Conservation (phyloP, 2,113 vertebrate species). For the Isichthys henryi region DNA sequence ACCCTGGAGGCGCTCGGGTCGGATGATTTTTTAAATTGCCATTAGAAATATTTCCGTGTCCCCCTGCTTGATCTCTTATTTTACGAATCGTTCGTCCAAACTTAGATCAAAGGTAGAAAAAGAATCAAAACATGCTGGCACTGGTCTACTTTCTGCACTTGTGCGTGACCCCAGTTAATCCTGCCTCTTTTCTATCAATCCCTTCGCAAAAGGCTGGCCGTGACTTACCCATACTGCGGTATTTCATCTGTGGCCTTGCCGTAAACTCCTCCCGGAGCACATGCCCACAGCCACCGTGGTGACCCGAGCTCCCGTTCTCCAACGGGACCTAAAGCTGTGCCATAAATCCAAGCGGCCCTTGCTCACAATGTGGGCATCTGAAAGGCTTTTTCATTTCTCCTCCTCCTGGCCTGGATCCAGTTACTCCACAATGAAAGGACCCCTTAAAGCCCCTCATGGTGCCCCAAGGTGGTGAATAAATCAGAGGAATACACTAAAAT, state of each 20-base stretch:
- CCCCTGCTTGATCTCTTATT: background rate
- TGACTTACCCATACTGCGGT: background rate
- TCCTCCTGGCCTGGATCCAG: constrained; percentile 9
- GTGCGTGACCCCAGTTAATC: background rate
- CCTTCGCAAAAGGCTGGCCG: background rate
- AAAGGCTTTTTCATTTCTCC: background rate
- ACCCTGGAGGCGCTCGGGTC: background rate
- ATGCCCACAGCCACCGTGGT: background rate
- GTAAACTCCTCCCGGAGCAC: background rate
- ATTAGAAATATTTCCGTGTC: background rate
- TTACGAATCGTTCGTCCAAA: background rate
- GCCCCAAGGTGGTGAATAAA: background rate
- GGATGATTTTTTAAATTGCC: background rate
- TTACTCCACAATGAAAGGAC: constrained; percentile 3
- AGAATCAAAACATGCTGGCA: background rate
- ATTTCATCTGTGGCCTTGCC: background rate
- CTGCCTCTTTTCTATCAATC: background rate
- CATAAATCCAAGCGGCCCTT: background rate
- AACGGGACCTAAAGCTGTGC: background rate
- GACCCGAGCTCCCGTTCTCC: background rate
- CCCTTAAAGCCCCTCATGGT: background rate
- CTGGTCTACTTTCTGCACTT: background rate
- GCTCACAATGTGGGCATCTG: constrained; percentile 3
- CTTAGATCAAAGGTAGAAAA: constrained; percentile 3
- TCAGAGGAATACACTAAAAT: constrained; percentile 18